Percentiles rank a stretch among this genome's conserved stretches.
phyloP scores from a whole-genome alignment of 37 sponge, comb jelly and placozoan genomes.

The Spongilla lacustris region DNA sequence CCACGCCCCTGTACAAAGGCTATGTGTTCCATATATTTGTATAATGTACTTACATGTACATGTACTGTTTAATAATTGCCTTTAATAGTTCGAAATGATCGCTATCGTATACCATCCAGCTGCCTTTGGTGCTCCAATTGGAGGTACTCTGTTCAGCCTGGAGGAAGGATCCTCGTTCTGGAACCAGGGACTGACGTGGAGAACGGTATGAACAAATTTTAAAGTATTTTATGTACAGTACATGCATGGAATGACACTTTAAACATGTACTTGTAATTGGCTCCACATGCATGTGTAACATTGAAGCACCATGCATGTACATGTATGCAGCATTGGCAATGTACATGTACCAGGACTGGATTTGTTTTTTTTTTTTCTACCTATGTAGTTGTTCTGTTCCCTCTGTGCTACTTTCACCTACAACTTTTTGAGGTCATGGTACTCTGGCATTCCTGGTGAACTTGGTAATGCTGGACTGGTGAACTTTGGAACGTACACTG shows the following conservation, averaged over 20 bases:
- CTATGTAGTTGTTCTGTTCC: conserved; percentile 87
- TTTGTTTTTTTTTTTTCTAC: background rate
- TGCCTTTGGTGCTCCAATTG: conserved; percentile 96
- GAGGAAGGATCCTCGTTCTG: conserved; percentile 97
- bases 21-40: no score
- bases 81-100: no score
- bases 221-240: no score
- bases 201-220: conserved; percentile 63
- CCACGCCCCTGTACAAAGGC: no score
- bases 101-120: no score
- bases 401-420: conserved; percentile 86
- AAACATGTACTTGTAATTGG: no score
- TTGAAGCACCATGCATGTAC: no score
- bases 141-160: conserved; percentile 94
- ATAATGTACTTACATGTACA: no score
- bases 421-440: conserved; percentile 67
- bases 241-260: no score
- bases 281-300: no score
- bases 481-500: conserved; percentile 84
- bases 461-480: conserved; percentile 82
- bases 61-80: no score
- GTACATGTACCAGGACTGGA: background rate
- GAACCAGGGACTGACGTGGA: conserved; percentile 96
- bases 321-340: no score
- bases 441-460: conserved; percentile 3